phyloP scores from a whole-genome alignment of 2,797 vertebrate species.

The Hemitrygon akajei region DNA sequence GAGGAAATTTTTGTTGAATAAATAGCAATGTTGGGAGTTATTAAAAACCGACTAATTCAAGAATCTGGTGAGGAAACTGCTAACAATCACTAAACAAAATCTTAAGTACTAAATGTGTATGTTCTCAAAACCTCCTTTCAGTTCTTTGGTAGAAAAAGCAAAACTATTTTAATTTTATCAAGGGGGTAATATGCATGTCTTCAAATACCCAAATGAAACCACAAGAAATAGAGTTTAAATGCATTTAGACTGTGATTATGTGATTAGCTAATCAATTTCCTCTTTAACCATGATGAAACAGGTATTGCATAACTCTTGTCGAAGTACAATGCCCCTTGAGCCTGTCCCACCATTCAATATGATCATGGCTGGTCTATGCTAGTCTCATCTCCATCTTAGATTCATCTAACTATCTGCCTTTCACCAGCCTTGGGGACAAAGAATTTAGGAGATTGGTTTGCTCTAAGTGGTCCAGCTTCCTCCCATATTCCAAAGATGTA shows the following conservation, averaged over 20 bases:
- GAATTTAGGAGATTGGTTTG: too few relatives aligned
- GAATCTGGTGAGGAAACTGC: neutral
- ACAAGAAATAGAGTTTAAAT: neutral
- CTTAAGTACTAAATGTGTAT: neutral
- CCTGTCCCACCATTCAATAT: too few relatives aligned
- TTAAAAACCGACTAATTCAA: neutral
- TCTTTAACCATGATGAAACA: neutral
- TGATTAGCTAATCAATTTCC: neutral
- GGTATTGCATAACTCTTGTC: too few relatives aligned
- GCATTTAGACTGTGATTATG: neutral
- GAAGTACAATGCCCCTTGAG: too few relatives aligned
- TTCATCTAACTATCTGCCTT: too few relatives aligned
- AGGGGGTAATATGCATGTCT: neutral
- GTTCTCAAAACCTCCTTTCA: neutral
- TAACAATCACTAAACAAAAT: neutral
- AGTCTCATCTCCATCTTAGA: too few relatives aligned
- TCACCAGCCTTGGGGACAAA: too few relatives aligned
- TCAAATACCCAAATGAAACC: neutral
- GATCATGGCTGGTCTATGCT: too few relatives aligned
- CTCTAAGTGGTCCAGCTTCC: too few relatives aligned
- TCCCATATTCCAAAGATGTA: too few relatives aligned
- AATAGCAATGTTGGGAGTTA: neutral
- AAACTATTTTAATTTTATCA: neutral
- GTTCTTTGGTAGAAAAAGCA: neutral
- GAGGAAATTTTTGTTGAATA: slow-evolving; percentile 40